Base-by-base conservation (phyloP, 2,888 invertebrate species). In the Phyllotreta striolata region DNA sequence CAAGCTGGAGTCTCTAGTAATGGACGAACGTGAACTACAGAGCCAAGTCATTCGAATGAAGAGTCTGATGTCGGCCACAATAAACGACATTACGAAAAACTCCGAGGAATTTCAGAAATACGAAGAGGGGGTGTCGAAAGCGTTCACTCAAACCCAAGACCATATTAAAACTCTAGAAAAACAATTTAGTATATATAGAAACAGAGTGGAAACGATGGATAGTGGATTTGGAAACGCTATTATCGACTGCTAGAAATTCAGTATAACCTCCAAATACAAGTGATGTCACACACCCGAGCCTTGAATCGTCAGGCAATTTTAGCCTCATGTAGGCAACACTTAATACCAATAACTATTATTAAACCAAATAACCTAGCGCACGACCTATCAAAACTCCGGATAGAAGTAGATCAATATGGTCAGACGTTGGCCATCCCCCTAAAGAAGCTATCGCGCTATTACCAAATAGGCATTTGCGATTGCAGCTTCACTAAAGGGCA, bases 381-480 rank as follows among this genome's bases (percentile, higher is more conserved):
- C 1, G 68, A 68, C 35, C 44, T 68, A 24, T 6, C 10, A 14
- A 63, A 34, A 12, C 37, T 64, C n/a, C 47, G 44, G 9, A 47
- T 35, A 6, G 14, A 61, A 49, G 41, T 68, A 7, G 6, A n/a
- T 6, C 3, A 12, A n/a, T 10, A 24, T 37, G 51, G 55, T 9
- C 59, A 66, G 40, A 43, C 44, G 9, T 37, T 67, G 24, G 67
- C 61, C 24, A 62, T 69, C 14, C 59, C 60, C 7, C 7, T 40
- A 3, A 8, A 6, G 7, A 55, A 61, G 6, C 44, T 66, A 35
- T 59, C 54, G 8, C 54, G 51, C 51, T 62, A 63, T 40, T 65
- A 63, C 37, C 57, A 67, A 54, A 14, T 69, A n/a, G 59, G 65
- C 1, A 61, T 69, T 6, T 54, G 64, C 43, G 69, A 69, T 55